A percentile compares a stretch with the other conserved stretches of the same genome.
Conservation (phyloP, 2,113 vertebrate genomes). For the Semicossyphus pulcher region DNA sequence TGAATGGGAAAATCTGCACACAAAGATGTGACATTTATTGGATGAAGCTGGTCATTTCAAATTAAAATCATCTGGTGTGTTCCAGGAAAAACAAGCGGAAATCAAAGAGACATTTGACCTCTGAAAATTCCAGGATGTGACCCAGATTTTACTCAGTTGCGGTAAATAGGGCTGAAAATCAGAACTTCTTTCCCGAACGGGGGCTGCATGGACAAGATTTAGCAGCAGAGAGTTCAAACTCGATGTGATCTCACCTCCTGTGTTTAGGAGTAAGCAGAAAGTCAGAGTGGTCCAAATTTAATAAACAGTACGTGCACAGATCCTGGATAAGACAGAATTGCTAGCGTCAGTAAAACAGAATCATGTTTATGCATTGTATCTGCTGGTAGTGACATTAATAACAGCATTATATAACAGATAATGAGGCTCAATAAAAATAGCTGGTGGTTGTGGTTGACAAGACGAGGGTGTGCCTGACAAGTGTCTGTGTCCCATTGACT, state of each 20-base stretch:
- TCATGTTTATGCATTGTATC: background rate
- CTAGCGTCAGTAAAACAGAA: background rate
- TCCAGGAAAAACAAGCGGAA: background rate
- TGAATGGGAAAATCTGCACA: background rate
- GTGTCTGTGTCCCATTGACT: background rate
- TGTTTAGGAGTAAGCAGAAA: background rate
- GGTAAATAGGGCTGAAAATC: conserved; percentile 39
- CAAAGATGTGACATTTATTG: background rate
- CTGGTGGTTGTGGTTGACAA: background rate
- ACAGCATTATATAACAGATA: background rate
- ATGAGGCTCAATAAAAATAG: background rate
- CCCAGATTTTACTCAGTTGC: conserved; percentile 26
- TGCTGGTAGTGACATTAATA: background rate
- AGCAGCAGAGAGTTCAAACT: background rate
- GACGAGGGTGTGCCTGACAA: conserved; percentile 9
- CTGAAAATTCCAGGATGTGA: conserved; percentile 17
- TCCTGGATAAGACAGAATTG: too few species aligned
- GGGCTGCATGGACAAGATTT: conserved; percentile 4
- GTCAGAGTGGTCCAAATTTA: background rate
- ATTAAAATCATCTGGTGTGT: background rate
- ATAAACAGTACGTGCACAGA: too few species aligned
- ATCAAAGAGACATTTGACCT: conserved; percentile 4
- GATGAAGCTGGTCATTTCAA: background rate
- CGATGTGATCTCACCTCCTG: conserved; percentile 9
- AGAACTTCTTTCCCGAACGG: conserved; percentile 16